phyloP scores from a whole-genome alignment of 1,140 invertebrate species.

The Paramacrobiotus metropolitanus region DNA sequence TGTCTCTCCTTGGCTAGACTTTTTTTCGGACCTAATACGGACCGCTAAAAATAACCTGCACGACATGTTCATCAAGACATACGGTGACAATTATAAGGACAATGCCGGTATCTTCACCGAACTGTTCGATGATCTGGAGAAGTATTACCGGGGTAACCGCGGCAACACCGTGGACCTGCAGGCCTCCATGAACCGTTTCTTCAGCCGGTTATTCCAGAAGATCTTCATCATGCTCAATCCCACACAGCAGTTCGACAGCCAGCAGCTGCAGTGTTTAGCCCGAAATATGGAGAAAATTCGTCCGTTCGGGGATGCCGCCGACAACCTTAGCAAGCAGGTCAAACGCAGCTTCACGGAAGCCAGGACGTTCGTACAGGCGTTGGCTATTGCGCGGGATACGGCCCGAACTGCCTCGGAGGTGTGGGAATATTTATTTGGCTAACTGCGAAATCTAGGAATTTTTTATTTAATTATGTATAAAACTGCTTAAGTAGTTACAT shows the following conservation, averaged over 20 bases:
- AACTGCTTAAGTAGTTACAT: too few relatives aligned
- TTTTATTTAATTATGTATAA: too few relatives aligned
- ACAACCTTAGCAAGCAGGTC: slow-evolving; percentile 62
- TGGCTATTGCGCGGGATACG: slow-evolving; percentile 55
- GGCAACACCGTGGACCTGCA: slow-evolving; percentile 56
- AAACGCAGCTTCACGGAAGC: slow-evolving; percentile 79
- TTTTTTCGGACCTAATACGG: slow-evolving; percentile 56
- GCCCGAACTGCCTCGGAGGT: slow-evolving; percentile 56
- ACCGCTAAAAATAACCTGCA: slow-evolving; percentile 63
- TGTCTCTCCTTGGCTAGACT: slow-evolving; percentile 32
- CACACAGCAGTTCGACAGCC: slow-evolving; percentile 62
- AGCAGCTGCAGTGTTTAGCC: slow-evolving; percentile 57
- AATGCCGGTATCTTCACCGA: slow-evolving; percentile 75
- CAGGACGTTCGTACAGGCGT: slow-evolving; percentile 64
- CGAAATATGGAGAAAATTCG: slow-evolving; percentile 72
- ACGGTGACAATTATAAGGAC: slow-evolving; percentile 78
- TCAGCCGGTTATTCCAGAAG: slow-evolving; percentile 68
- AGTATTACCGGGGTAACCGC: slow-evolving; percentile 47
- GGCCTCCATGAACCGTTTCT: slow-evolving; percentile 71
- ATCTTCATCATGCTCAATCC: slow-evolving; percentile 80
- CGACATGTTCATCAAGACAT: slow-evolving; percentile 77
- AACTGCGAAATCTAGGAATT: too few relatives aligned
- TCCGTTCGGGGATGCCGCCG: slow-evolving; percentile 77
- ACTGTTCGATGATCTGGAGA: slow-evolving; percentile 65
- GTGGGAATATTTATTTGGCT: too few relatives aligned